Percentiles rank a stretch among this genome's conserved stretches.
These are phyloP conservation scores for Parambassis ranga DNA, from an alignment of 2,797 vertebrate genomes.

Conservation along the genomic window DNA sequence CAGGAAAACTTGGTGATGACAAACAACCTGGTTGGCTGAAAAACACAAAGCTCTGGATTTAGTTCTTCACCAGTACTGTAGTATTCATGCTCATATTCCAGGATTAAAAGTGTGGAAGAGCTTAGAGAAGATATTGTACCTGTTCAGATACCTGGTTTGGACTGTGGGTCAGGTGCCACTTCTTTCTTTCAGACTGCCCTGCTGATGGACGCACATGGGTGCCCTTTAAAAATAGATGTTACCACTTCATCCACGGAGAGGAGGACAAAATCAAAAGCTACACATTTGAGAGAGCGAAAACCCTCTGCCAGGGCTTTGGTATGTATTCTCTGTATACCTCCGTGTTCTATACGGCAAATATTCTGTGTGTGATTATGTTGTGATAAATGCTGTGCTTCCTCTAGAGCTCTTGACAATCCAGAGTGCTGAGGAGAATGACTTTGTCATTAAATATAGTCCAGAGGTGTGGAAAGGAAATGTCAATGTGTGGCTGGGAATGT, in stretches of 20 bases:
- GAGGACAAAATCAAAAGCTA: slow-evolving; percentile 78
- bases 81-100: too few species aligned
- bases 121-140: too few species aligned
- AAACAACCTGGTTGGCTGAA: too few species aligned
- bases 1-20: too few species aligned
- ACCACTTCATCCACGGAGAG: slow-evolving; percentile 81
- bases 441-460: slow-evolving; percentile 79
- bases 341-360: too few species aligned
- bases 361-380: background rate
- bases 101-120: too few species aligned
- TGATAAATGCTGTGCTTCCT: background rate
- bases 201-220: slow-evolving; percentile 81
- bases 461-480: slow-evolving; percentile 80
- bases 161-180: background rate
- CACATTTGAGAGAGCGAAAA: slow-evolving; percentile 64
- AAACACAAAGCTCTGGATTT: too few species aligned
- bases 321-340: too few species aligned
- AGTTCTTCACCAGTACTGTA: too few species aligned
- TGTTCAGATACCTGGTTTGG: background rate
- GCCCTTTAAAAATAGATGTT: slow-evolving; percentile 69
- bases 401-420: slow-evolving; percentile 84
- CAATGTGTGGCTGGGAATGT: slow-evolving; percentile 86
- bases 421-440: slow-evolving; percentile 82
- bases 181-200: slow-evolving; percentile 74
- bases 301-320: slow-evolving; percentile 76